Evolutionary conservation across 2,888 invertebrate species (phyloP), one percentile per base, ranked within the genome.

Genomic region (Dioctria linearis): DNA sequence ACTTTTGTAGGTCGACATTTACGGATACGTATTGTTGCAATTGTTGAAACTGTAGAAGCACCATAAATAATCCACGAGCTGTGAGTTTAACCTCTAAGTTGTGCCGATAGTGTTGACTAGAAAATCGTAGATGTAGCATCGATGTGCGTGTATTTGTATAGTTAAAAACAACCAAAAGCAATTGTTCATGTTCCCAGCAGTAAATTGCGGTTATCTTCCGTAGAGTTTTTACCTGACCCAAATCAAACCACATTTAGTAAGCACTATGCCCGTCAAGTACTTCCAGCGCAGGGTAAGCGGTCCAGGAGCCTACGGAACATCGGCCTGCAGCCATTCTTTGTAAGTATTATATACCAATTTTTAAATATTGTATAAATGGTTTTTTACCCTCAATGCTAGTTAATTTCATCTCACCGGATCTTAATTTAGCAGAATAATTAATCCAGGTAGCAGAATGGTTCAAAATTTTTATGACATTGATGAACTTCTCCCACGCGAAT

Each of bases 301-400:
- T 85, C 88, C 88, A 85, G 88, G 88, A 87, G 88, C 88, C 84
- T 88, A 88, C 84, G 88, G 88, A 86, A 88, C 88, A 84, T 87
- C 86, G 39, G 80, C 82, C 51, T 82, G 80, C 84, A 46, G 46
- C 8, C 46, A 46, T 8, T 46, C 46, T 5, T 46, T 46, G 46
- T 46, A 46, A 39, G 9, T 25, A 42, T 69, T 5, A 67, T 67
- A 39, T 39, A 61, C n/a, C 11, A 6, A 69, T 43, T 61, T 61
- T 65, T 39, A 57, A 54, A 65, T 66, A 40, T 54, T 37, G 54
- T 54, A 25, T 57, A 11, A 54, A 6, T 66, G 39, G 25, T 37
- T 54, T 37, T 76, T 40, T 76, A 37, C 42, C 40, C 65, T 25
- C 25, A 25, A 39, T 65, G 65, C 42, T 65, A 65, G 42, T 71